These are phyloP conservation scores for Amphilophus citrinellus DNA, from an alignment of 2,113 vertebrate genomes.

Conservation along the genomic window DNA sequence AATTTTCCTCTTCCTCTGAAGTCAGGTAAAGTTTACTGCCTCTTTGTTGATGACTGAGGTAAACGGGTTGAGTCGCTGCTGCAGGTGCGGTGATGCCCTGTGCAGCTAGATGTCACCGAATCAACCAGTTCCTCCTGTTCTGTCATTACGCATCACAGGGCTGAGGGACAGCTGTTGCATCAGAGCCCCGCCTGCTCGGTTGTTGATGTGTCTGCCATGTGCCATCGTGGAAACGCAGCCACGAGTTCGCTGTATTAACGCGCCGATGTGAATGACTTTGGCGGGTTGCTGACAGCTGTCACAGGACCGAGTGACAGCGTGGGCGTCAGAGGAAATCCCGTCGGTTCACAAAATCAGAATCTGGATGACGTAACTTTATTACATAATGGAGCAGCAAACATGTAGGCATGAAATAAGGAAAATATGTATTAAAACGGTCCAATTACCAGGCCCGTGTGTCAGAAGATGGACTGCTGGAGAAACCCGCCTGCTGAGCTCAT, in stretches of 20 bases:
- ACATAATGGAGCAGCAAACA: neutral
- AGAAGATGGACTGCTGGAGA: neutral
- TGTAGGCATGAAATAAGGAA: too few species aligned
- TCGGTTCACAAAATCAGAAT: neutral
- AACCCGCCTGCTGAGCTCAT: conserved; percentile 49
- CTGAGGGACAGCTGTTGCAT: conserved; percentile 68
- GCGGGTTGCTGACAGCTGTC: neutral
- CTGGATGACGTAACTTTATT: neutral
- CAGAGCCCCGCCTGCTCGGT: conserved; percentile 41
- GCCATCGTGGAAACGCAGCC: neutral
- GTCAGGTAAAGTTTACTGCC: conserved; percentile 3
- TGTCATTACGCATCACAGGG: conserved; percentile 55
- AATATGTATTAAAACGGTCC: conserved; percentile 5
- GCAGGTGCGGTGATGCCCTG: conserved; percentile 64
- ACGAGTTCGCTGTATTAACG: conserved; percentile 5
- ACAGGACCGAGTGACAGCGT: neutral
- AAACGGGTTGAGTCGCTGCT: conserved; percentile 61
- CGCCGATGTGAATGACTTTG: conserved; percentile 44
- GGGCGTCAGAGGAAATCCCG: neutral
- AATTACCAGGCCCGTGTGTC: neutral
- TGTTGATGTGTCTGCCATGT: conserved; percentile 35
- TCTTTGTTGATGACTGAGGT: conserved; percentile 58
- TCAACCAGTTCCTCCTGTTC: conserved; percentile 68
- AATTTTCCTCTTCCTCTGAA: neutral
- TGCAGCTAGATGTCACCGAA: conserved; percentile 55